Evolutionary conservation across 2,797 vertebrate genomes (phyloP).

Genomic region (Fratercula arctica): DNA sequence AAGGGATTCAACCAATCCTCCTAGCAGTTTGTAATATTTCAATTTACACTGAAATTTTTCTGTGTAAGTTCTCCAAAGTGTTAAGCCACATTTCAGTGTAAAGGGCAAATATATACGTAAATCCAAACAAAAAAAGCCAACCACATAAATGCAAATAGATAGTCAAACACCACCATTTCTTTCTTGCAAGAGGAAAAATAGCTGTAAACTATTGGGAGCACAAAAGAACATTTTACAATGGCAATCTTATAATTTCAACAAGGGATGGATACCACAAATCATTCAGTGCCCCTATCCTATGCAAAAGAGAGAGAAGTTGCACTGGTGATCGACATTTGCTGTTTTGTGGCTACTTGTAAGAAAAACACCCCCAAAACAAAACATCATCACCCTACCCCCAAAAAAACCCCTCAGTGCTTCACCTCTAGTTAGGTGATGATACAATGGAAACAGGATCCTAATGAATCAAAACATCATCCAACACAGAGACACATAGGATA

Average conservation of each 20-base stretch:
- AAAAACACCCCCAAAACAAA: not conserved
- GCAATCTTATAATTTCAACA: not conserved
- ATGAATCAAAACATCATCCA: not conserved
- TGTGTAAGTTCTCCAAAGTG: not conserved
- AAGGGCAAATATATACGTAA: not conserved
- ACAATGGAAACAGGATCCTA: not conserved
- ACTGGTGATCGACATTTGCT: not conserved
- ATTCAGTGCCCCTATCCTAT: not conserved
- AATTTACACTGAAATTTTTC: not conserved
- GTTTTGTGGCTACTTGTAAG: not conserved
- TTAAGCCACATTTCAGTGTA: not conserved
- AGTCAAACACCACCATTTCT: not conserved
- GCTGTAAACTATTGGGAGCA: not conserved
- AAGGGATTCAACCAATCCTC: not conserved
- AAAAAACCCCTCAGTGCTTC: accelerated
- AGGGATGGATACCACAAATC: not conserved
- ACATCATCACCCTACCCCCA: accelerated
- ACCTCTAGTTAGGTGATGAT: not conserved
- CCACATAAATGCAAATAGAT: not conserved
- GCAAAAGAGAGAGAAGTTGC: not conserved
- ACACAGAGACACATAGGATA: not conserved
- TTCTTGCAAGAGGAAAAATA: not conserved
- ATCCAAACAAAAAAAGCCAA: not conserved
- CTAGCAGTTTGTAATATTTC: not conserved
- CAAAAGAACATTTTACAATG: not conserved